Evolutionary conservation across 2,797 vertebrate species (phyloP).

Genomic region (Pachyuromys duprasi): DNA sequence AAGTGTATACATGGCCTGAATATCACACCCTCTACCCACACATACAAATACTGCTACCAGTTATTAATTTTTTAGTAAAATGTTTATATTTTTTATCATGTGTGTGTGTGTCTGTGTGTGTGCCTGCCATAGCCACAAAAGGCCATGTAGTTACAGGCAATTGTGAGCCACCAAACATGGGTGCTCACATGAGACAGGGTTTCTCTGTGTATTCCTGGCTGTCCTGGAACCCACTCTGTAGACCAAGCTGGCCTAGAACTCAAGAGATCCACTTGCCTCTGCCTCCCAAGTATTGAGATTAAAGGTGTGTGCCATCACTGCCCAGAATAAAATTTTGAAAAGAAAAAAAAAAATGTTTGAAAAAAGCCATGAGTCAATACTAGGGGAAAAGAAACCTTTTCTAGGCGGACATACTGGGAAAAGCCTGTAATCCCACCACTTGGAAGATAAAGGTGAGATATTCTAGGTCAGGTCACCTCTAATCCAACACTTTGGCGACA

Average conservation of each 20-base stretch:
- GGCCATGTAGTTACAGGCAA: background rate
- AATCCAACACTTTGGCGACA: background rate
- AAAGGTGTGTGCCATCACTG: background rate
- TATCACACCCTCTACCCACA: background rate
- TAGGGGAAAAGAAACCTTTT: background rate
- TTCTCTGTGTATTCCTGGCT: background rate
- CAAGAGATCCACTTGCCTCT: background rate
- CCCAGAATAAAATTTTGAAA: background rate
- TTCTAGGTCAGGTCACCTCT: background rate
- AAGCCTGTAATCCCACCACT: background rate
- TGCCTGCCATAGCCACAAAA: background rate
- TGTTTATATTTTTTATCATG: background rate
- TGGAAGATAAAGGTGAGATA: background rate
- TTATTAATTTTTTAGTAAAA: background rate
- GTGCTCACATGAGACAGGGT: background rate
- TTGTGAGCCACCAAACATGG: background rate
- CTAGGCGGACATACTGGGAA: background rate
- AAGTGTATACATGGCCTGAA: background rate
- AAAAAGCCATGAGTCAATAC: slow-evolving; percentile 44
- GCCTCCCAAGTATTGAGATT: background rate
- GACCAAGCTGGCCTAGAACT: no score
- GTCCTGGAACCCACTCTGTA: no score
- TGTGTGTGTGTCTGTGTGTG: background rate
- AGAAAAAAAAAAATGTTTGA: background rate
- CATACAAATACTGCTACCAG: background rate